These are phyloP conservation scores for Psylliodes chrysocephalus DNA, from an alignment of 2,888 invertebrate genomes.

Conservation along the genomic window DNA sequence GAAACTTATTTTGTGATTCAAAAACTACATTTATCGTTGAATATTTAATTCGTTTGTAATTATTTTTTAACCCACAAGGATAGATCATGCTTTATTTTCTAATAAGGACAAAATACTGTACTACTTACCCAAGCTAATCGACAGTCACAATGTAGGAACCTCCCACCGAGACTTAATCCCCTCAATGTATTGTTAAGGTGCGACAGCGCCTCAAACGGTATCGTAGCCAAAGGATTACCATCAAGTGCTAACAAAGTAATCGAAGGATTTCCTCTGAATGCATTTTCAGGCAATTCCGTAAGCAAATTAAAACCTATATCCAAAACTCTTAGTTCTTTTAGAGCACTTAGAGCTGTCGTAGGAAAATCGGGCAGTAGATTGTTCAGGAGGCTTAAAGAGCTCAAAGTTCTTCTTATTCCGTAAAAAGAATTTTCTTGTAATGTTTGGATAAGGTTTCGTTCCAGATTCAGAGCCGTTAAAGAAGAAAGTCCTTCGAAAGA, in stretches of 20 bases:
- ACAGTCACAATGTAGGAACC: constrained; percentile 90
- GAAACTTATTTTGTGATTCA: no score
- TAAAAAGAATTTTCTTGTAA: constrained; percentile 81
- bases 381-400: constrained; percentile 88
- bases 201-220: constrained; percentile 81
- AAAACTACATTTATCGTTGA: no score
- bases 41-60: no score
- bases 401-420: constrained; percentile 83
- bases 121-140: constrained; percentile 80
- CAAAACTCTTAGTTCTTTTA: constrained; percentile 85
- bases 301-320: constrained; percentile 93
- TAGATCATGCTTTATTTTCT: no score
- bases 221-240: constrained; percentile 88
- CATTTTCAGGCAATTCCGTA: constrained; percentile 81
- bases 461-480: constrained; percentile 87
- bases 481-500: constrained; percentile 83
- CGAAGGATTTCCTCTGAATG: constrained; percentile 84
- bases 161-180: constrained; percentile 87
- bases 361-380: constrained; percentile 91
- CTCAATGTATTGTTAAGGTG: constrained; percentile 85
- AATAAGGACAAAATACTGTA: neutral
- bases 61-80: no score
- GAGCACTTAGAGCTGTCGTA: constrained; percentile 78
- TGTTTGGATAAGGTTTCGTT: constrained; percentile 85
- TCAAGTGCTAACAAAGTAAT: constrained; percentile 89